Base-by-base conservation (phyloP, 2,113 vertebrate species). In the Limnothrissa miodon region DNA sequence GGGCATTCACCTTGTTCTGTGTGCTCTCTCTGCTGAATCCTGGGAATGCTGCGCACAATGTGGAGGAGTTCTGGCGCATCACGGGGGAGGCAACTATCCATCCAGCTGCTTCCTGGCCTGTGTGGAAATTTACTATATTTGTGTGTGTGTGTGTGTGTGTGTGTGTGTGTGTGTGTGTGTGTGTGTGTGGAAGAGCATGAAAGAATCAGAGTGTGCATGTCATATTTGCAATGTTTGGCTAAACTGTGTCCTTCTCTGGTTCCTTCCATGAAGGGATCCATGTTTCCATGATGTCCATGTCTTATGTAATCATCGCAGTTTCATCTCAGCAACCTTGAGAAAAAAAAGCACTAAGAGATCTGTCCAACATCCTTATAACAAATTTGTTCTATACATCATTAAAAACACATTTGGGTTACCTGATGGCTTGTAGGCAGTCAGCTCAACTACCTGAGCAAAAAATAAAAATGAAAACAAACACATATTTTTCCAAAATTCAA, bases 371-470 rank as follows among this genome's bases (percentile, higher is more conserved):
- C 33, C 36, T 4, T 5, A 36, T 13, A 11, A 3, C 66, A 36
- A 11, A 74, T 33, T 10, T 5, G 36, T 74, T 74, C 33, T 33
- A 39, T 1, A 74, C 29, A 29, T 36, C 15, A 70, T 59, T 4
- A 74, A 39, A 53, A 42, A 17, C 10, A 66, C 39, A 44, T 19
- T 78, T 2, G 39, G 19, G 62, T 82, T 94, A 95, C 97, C 97
- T 96, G 97, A 96, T 56, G 95, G 92, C 84, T 96, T 97, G 94
- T 97, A 98, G 0, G 95, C 95, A 0, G 95, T 98, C 88, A 97
- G 94, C 91, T 97, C 95, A 23, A 98, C 96, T 7, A 94, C 96
- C 97, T 97, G 92, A 86, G 44, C 82, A 46, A 70, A 36, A 21
- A 33, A 74, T 78, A 87, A 82, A n/a, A 80, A 11, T 2, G 88